Evolutionary conservation across 2,797 vertebrate species (phyloP), one percentile per base, ranked within the genome.

Genomic region (Alca torda): DNA sequence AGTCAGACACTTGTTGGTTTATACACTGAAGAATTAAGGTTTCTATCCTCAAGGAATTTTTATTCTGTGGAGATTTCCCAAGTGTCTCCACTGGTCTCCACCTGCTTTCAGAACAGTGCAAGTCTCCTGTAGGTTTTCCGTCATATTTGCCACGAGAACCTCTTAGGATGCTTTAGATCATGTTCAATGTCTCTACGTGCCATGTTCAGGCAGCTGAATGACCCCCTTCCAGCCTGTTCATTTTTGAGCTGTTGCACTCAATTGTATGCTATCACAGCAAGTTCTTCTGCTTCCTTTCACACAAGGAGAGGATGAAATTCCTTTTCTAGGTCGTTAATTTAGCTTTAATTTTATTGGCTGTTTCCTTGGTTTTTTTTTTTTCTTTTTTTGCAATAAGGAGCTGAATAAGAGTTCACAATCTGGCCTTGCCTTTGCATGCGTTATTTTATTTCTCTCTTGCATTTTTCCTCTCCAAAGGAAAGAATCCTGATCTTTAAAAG

Each of bases 271-370:
- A 75, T 63, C 73, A 65, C 46, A 61, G n/a, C 25, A 45, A 91
- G 57, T 75, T 94, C 51, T 90, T 93, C 82, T 89, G 56, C 51
- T 93, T 88, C 50, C 43, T 31, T 94, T 95, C 73, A 74, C 35
- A 51, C 18, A 87, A 73, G 50, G 9, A 76, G 80, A 91, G 19
- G 17, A 77, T 73, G 37, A 81, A 81, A 88, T 87, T 51, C 6
- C 9, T 79, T 86, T 91, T 82, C 70, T 81, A 86, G 63, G 67
- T 90, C 6, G 3, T 72, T n/a, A 89, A 19, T 56, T 30, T 57
- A 61, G 30, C 39, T 95, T 82, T 70, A 51, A 21, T 79, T 91
- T 84, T 86, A 31, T 39, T 73, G 28, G 4, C 18, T 63, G 6
- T 30, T 60, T 50, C 9, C 20, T 23, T n/a, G 8, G 8, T 9